Conservation (phyloP, 2,113 vertebrate species). For the Rousettus leschenaultii region DNA sequence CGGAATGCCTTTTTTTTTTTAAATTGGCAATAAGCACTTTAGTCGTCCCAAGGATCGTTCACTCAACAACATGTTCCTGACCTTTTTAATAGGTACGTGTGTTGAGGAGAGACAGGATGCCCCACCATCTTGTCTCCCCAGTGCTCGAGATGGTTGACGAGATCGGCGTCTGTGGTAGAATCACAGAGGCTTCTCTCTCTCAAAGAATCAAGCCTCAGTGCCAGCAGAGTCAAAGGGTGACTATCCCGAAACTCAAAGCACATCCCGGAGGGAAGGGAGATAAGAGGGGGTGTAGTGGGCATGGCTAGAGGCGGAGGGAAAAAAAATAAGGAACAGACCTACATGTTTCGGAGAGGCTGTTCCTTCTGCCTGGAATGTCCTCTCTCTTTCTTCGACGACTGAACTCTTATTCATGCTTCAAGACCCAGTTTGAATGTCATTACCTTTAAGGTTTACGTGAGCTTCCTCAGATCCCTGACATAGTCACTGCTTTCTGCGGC, state of each 20-base stretch:
- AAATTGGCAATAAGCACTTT: conserved; percentile 42
- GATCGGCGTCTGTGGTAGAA: background rate
- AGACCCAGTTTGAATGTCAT: background rate
- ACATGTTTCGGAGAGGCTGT: background rate
- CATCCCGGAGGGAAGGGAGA: background rate
- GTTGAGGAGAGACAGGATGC: background rate
- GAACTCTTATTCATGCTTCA: background rate
- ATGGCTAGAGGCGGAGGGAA: background rate
- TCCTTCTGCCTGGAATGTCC: background rate
- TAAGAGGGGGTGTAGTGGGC: background rate
- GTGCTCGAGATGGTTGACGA: background rate
- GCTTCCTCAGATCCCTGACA: background rate
- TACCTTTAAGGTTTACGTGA: background rate
- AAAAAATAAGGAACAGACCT: background rate
- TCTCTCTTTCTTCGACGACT: background rate
- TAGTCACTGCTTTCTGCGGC: background rate
- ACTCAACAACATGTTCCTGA: background rate
- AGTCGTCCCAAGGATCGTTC: background rate
- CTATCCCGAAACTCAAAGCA: background rate
- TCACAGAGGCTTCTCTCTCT: background rate
- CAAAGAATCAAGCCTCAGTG: background rate
- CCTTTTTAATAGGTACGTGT: background rate
- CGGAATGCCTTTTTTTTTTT: background rate
- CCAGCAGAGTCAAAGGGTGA: background rate
- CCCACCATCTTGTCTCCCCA: background rate